Conservation (phyloP, 2,888 invertebrate genomes). For the Polydrusus pterygomalis region DNA sequence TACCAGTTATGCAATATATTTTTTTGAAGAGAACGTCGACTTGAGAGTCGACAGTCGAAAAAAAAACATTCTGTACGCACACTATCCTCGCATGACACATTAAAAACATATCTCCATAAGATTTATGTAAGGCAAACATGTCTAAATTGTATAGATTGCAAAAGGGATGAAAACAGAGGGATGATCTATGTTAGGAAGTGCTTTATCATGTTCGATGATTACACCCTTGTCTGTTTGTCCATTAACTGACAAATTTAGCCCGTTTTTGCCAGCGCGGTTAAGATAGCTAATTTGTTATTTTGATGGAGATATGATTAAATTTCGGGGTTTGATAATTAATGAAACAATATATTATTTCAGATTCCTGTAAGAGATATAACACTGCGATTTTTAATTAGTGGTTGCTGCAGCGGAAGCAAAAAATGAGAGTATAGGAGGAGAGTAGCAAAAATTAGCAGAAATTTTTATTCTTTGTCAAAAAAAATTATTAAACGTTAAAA, state of each 20-base stretch:
- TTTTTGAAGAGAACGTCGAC: no score
- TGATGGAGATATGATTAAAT: slow-evolving; percentile 52
- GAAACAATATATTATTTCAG: slow-evolving; percentile 37
- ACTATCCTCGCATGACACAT: neutral
- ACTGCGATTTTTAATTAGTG: neutral
- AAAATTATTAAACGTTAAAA: no score
- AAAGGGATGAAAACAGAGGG: slow-evolving; percentile 27
- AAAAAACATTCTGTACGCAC: no score
- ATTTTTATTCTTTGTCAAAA: no score
- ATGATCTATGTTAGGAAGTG: slow-evolving; percentile 52
- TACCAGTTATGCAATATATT: no score
- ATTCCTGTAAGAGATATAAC: slow-evolving; percentile 2
- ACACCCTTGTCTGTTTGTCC: slow-evolving; percentile 60
- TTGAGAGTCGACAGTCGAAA: no score
- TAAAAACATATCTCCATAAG: slow-evolving; percentile 11
- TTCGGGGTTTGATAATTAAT: slow-evolving; percentile 49
- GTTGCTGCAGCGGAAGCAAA: neutral
- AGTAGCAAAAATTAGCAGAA: no score
- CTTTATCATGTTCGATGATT: slow-evolving; percentile 57
- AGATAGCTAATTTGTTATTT: slow-evolving; percentile 55
- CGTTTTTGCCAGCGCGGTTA: slow-evolving; percentile 49
- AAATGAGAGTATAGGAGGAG: no score
- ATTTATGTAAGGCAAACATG: slow-evolving; percentile 15
- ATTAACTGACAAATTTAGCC: slow-evolving; percentile 57
- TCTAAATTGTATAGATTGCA: neutral